phyloP scores from a whole-genome alignment of 2,797 vertebrate species.

The Miichthys miiuy region DNA sequence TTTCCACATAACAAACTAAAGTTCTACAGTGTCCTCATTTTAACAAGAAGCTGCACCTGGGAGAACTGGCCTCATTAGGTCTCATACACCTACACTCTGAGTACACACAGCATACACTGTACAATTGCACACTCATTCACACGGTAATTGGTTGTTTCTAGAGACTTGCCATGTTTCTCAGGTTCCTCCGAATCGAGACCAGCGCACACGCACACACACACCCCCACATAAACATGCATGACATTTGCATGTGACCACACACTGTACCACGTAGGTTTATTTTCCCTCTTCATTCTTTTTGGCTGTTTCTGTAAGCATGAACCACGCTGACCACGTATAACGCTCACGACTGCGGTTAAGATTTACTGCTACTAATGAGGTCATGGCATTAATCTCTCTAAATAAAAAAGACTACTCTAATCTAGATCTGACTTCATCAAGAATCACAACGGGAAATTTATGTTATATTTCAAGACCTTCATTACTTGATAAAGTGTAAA shows the following conservation, averaged over 20 bases:
- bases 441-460: not conserved
- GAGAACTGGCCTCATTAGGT: slow-evolving; percentile 26
- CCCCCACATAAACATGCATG: not conserved
- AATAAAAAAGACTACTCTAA: not conserved
- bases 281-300: not conserved
- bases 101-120: not conserved
- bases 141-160: slow-evolving; percentile 4
- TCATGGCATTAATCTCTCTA: no score
- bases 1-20: not conserved
- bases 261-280: not conserved
- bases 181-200: not conserved
- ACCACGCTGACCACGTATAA: not conserved
- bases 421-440: not conserved
- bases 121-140: not conserved
- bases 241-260: not conserved
- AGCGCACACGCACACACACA: not conserved
- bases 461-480: not conserved
- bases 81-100: slow-evolving; percentile 4
- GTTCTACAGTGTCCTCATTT: not conserved
- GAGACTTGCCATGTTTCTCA: not conserved
- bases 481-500: not conserved
- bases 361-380: not conserved
- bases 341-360: not conserved
- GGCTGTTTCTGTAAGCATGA: not conserved
- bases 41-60: slow-evolving; percentile 3